Conservation (phyloP, 2,888 invertebrate species). For the Melinaea marsaeus region DNA sequence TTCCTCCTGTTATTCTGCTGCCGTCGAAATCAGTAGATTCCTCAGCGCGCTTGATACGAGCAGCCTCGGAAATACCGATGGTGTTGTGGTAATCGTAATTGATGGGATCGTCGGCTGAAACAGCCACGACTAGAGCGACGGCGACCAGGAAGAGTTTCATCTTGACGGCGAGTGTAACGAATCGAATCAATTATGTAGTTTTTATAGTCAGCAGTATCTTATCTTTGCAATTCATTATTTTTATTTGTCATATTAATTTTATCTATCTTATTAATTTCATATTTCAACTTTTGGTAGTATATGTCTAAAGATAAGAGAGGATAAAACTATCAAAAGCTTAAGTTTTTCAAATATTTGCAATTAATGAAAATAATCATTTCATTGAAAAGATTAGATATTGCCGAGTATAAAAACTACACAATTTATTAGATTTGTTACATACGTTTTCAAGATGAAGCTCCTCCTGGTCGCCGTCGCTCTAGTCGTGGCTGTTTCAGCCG, state of each 20-base stretch:
- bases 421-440: background rate
- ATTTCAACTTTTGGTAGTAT: too few relatives aligned
- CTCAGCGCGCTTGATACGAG: conserved; percentile 37
- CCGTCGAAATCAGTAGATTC: conserved; percentile 39
- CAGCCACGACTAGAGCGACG: conserved; percentile 13
- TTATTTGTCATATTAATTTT: too few relatives aligned
- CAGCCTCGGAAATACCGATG: conserved; percentile 39
- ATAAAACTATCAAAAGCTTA: too few relatives aligned
- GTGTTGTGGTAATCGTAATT: conserved; percentile 37
- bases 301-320: too few relatives aligned
- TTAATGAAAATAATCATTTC: background rate
- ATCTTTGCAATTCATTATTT: background rate
- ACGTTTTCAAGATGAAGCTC: conserved; percentile 10
- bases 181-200: background rate
- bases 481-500: conserved; percentile 15
- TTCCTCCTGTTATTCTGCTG: conserved; percentile 40
- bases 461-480: conserved; percentile 18
- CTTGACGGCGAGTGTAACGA: too few relatives aligned
- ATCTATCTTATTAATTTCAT: too few relatives aligned
- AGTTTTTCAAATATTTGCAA: too few relatives aligned
- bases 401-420: conserved; percentile 3
- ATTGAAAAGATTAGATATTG: background rate
- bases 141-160: conserved; percentile 20
- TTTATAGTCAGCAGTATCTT: conserved; percentile 1
- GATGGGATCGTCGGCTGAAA: conserved; percentile 27